Evolutionary conservation across 2,113 vertebrate genomes (phyloP), one percentile per base, ranked within the genome.

Genomic region (Sceloporus tristichus): DNA sequence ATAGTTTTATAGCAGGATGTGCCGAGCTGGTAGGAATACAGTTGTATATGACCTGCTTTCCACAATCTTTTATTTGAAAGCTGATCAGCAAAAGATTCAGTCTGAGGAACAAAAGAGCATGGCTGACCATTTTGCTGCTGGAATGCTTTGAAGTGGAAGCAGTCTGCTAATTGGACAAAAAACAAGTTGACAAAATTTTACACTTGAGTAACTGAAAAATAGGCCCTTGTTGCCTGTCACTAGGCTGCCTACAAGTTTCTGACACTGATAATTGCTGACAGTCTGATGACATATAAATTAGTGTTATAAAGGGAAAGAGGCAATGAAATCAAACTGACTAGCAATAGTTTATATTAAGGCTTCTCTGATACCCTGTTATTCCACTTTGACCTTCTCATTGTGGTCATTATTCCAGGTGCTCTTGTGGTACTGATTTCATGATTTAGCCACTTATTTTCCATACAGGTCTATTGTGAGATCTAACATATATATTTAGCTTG

Each of bases 311-410:
- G 79, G n/a, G 9, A 82, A 81, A 71, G 48, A 91, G 87, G 53
- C n/a, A 85, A 85, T 23, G 42, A 85, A 88, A 88, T 70, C 75
- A 88, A 66, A 59, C 78, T 85, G 83, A 81, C 73, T 53, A 78
- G 77, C 78, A 65, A 70, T 68, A 54, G 56, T 79, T 76, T 85
- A 40, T n/a, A 82, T 85, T 82, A 77, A 79, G n/a, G 40, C 29
- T 68, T 42, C 83, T 90, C 66, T 81, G 2, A 14, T 85, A 82
- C 13, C 11, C 73, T 86, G 42, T 86, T 88, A 79, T 89, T 93
- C 59, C 38, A 9, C 59, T 86, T 29, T 80, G 40, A 23, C 19
- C 38, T 92, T 76, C 68, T 38, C 68, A 79, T 81, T 40, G 56
- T 66, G 65, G 7, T 5, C 76, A 59, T 59, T 27, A 34, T 59